Conservation (phyloP, 2,113 vertebrate genomes). For the Pelvicachromis taeniatus region DNA sequence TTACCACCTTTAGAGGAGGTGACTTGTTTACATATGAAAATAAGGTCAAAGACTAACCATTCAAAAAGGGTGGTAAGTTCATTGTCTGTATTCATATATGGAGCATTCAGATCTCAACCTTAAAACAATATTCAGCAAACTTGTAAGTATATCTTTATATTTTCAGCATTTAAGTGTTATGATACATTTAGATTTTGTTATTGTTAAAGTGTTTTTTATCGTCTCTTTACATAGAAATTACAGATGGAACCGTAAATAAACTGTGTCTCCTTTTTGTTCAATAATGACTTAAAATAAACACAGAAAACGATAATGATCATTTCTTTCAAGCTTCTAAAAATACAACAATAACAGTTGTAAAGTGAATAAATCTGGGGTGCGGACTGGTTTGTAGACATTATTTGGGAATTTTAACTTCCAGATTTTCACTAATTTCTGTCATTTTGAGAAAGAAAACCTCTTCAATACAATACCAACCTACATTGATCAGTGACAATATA, state of each 20-base stretch:
- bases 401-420: background rate
- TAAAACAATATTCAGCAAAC: background rate
- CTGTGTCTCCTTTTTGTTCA: background rate
- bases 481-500: background rate
- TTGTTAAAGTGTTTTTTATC: background rate
- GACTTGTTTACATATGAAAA: background rate
- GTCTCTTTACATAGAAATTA: background rate
- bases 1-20: background rate
- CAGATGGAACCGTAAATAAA: background rate
- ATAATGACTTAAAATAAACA: rapidly evolving
- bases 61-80: background rate
- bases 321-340: background rate
- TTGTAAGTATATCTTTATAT: background rate
- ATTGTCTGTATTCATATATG: rapidly evolving
- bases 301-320: rapidly evolving
- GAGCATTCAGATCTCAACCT: rapidly evolving
- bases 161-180: background rate
- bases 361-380: background rate
- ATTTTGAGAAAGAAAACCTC: background rate
- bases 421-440: rapidly evolving
- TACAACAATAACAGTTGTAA: background rate
- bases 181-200: background rate
- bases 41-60: background rate
- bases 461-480: background rate
- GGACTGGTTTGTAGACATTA: background rate